Conservation (phyloP, 2,797 vertebrate genomes). For the Bradypodion ventrale region DNA sequence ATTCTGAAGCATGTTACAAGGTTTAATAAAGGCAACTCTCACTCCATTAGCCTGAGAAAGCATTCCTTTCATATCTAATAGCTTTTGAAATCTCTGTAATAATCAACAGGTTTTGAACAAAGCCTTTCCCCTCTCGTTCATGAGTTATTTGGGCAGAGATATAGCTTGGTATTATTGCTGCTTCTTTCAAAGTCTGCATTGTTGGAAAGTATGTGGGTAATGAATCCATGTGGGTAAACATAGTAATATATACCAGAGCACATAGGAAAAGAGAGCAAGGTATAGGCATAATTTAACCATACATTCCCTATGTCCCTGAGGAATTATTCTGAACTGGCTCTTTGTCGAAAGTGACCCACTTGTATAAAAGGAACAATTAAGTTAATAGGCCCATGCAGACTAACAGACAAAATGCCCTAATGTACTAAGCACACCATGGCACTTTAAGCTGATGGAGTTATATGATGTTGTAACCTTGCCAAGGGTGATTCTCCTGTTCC, state of each 20-base stretch:
- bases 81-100: neutral
- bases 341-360: constrained; percentile 72
- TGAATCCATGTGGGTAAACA: neutral
- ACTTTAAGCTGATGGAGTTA: constrained; percentile 64
- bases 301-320: constrained; percentile 63
- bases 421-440: constrained; percentile 67
- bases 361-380: constrained; percentile 78
- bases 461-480: constrained; percentile 58
- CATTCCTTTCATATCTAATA: constrained; percentile 39
- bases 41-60: constrained; percentile 43
- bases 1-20: neutral
- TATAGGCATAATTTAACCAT: constrained; percentile 27
- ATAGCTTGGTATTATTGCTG: constrained; percentile 37
- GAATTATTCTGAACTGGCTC: constrained; percentile 69
- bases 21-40: constrained; percentile 37
- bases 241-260: neutral
- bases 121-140: constrained; percentile 29
- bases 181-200: neutral
- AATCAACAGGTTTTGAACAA: constrained; percentile 22
- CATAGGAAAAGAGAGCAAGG: accelerated
- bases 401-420: constrained; percentile 70
- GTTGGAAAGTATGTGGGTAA: neutral
- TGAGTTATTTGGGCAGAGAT: constrained; percentile 38
- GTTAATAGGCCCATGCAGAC: constrained; percentile 76
- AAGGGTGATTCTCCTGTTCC: constrained; percentile 53